Evolutionary conservation across 1,140 invertebrate species (phyloP).

Genomic region (Myzus persicae): DNA sequence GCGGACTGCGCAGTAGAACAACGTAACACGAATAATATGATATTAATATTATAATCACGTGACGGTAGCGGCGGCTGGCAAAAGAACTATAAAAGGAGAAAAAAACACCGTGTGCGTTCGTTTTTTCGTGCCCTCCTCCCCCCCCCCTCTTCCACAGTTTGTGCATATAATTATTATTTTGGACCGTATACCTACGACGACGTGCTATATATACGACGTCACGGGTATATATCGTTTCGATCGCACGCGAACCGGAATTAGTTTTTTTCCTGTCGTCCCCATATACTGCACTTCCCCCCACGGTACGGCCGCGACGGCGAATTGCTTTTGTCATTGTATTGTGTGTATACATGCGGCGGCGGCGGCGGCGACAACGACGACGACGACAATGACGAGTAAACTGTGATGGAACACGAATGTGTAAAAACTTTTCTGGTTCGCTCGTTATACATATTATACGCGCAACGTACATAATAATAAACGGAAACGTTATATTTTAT

Average conservation of each 20-base stretch:
- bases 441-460: neutral
- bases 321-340: constrained; percentile 44
- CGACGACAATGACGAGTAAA: constrained; percentile 5
- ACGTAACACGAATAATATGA: constrained; percentile 18
- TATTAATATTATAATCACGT: constrained; percentile 10
- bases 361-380: neutral
- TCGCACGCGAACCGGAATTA: constrained; percentile 55
- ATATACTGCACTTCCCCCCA: neutral
- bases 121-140: neutral
- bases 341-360: neutral
- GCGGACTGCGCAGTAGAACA: neutral
- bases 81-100: neutral
- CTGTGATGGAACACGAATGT: constrained; percentile 51
- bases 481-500: constrained; percentile 32
- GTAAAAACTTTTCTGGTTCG: constrained; percentile 42
- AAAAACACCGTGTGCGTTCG: neutral
- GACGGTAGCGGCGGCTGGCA: neutral
- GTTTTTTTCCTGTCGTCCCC: neutral
- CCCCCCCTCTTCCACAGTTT: neutral
- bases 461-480: neutral
- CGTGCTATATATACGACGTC: neutral
- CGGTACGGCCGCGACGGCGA: neutral
- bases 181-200: neutral
- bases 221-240: constrained; percentile 27
- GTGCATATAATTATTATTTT: constrained; percentile 12